Conservation (phyloP, 1,140 invertebrate genomes). For the Branchinecta lynchi region DNA sequence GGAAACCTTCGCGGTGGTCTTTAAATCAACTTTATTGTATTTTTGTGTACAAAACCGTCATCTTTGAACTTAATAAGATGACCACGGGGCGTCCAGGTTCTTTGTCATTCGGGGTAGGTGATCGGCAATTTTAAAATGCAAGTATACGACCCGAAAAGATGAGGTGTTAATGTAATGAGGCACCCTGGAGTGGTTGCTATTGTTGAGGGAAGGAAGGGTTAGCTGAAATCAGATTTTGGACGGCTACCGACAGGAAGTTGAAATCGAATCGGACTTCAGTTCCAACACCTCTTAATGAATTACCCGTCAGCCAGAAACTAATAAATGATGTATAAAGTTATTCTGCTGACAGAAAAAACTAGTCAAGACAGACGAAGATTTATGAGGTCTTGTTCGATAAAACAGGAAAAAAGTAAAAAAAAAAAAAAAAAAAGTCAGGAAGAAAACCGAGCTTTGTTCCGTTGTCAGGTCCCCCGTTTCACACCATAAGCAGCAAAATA, state of each 20-base stretch:
- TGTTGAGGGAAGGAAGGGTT: background rate
- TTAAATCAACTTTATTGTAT: too few species aligned
- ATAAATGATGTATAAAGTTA: too few species aligned
- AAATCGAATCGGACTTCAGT: slow-evolving; percentile 1
- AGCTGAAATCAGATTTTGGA: background rate
- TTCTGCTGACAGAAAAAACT: too few species aligned
- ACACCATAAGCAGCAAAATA: too few species aligned
- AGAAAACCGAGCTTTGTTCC: too few species aligned
- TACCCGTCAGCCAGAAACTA: background rate
- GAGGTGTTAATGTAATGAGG: slow-evolving; percentile 10
- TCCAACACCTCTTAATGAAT: background rate
- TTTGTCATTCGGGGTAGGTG: background rate
- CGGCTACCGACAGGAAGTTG: background rate
- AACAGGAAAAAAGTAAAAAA: too few species aligned
- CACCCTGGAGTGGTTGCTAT: background rate
- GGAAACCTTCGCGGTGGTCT: too few species aligned
- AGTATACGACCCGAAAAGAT: background rate
- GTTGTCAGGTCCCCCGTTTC: too few species aligned
- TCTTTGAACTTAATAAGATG: background rate
- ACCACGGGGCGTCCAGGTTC: background rate
- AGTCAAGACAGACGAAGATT: too few species aligned
- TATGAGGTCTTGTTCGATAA: too few species aligned
- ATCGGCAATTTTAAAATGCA: slow-evolving; percentile 7
- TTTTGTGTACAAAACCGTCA: too few species aligned
- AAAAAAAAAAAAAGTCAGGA: too few species aligned